A percentile compares a stretch with the other conserved stretches of the same genome.
These are phyloP conservation scores for Oreochromis tanganicae DNA, from an alignment of 2,113 vertebrate genomes.

Conservation along the genomic window DNA sequence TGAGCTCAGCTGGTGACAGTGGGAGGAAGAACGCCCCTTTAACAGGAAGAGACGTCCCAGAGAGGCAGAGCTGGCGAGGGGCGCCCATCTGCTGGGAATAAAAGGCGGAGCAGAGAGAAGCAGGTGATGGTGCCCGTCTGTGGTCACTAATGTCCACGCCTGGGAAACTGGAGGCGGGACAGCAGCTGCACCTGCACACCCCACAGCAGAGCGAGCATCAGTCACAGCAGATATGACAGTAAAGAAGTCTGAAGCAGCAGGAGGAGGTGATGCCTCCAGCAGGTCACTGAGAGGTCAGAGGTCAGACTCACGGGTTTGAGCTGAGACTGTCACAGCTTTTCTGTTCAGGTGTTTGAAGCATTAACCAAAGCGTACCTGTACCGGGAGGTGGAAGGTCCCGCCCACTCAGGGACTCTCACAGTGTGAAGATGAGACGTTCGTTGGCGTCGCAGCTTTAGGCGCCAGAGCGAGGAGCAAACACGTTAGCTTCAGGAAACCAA, in stretches of 20 bases:
- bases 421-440: not conserved
- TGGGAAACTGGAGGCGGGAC: not conserved
- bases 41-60: not conserved
- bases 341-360: not conserved
- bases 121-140: not conserved
- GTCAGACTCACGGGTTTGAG: not conserved
- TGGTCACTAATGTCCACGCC: fast-evolving
- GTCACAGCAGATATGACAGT: not conserved
- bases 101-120: not conserved
- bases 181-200: not conserved
- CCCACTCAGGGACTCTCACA: too few species aligned
- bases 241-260: not conserved
- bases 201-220: not conserved
- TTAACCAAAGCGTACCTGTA: too few species aligned
- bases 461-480: not conserved
- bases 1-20: not conserved
- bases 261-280: not conserved
- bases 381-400: too few species aligned
- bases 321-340: not conserved
- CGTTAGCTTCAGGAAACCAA: not conserved
- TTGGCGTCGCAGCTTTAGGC: not conserved
- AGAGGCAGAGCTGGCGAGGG: not conserved
- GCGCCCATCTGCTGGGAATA: not conserved
- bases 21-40: not conserved
- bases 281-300: too few species aligned